These are phyloP conservation scores for Agriotes lineatus DNA, from an alignment of 2,888 invertebrate genomes.

Conservation along the genomic window DNA sequence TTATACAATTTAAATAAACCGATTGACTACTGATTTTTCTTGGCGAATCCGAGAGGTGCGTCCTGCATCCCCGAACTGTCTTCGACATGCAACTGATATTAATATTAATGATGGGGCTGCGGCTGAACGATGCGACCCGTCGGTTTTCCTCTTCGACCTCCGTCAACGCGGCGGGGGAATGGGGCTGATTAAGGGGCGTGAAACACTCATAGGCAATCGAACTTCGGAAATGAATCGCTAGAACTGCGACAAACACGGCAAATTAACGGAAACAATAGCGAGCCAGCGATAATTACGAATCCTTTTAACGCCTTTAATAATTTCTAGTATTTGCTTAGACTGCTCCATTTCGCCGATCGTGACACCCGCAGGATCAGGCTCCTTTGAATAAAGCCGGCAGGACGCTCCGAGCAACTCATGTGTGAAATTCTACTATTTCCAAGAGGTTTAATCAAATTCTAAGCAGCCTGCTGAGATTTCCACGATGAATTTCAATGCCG, in stretches of 20 bases:
- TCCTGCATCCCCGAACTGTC: conserved; percentile 29
- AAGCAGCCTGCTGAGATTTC: no score
- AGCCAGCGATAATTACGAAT: conserved; percentile 44
- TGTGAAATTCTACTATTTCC: conserved; percentile 25
- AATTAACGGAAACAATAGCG: conserved; percentile 54
- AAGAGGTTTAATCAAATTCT: neutral
- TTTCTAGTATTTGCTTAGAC: conserved; percentile 38
- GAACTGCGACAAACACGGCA: conserved; percentile 51
- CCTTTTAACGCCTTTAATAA: conserved; percentile 41
- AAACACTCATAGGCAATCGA: conserved; percentile 50
- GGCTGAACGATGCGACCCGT: conserved; percentile 45
- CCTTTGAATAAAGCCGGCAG: conserved; percentile 26
- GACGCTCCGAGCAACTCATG: conserved; percentile 14
- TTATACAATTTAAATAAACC: no score
- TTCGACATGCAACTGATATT: conserved; percentile 48
- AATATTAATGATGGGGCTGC: conserved; percentile 48
- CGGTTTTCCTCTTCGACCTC: conserved; percentile 42
- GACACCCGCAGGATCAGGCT: conserved; percentile 30
- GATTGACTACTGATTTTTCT: no score
- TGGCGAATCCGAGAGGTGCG: conserved; percentile 8
- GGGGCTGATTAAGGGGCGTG: conserved; percentile 47
- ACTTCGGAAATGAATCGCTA: conserved; percentile 52
- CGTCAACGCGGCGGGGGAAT: conserved; percentile 33
- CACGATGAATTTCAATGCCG: no score
- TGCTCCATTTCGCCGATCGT: conserved; percentile 32